These are phyloP conservation scores for Frieseomelitta varia DNA, from an alignment of 1,140 invertebrate genomes.

Conservation along the genomic window DNA sequence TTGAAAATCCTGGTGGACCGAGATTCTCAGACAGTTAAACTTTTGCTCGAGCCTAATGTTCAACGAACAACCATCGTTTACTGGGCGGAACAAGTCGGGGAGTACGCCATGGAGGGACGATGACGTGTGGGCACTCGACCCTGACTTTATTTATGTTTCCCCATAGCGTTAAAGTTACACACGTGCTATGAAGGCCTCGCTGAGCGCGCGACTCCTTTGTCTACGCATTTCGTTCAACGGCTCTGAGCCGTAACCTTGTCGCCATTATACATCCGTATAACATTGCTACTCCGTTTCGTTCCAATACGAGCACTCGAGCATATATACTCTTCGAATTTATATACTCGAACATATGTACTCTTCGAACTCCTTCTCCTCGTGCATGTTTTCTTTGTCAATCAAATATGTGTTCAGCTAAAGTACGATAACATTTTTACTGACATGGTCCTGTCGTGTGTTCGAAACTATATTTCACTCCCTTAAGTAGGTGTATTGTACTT, in stretches of 20 bases:
- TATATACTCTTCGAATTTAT: neutral
- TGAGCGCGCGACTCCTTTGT: slow-evolving; percentile 58
- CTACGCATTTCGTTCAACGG: slow-evolving; percentile 64
- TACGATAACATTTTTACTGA: neutral
- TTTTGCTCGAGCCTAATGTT: slow-evolving; percentile 12
- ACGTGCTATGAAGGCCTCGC: slow-evolving; percentile 62
- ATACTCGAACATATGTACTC: neutral
- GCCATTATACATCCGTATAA: slow-evolving; percentile 41
- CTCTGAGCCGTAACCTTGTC: slow-evolving; percentile 38
- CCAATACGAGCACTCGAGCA: neutral
- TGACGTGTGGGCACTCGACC: slow-evolving; percentile 70
- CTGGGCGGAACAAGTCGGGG: slow-evolving; percentile 6
- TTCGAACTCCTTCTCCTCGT: neutral
- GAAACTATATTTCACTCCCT: neutral
- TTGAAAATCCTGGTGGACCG: neutral
- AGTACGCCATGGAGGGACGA: slow-evolving; percentile 52
- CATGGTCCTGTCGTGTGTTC: neutral
- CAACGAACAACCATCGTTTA: slow-evolving; percentile 25
- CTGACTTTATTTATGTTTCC: slow-evolving; percentile 78
- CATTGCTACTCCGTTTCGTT: slow-evolving; percentile 13
- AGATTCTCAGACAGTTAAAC: neutral
- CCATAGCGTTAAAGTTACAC: slow-evolving; percentile 61
- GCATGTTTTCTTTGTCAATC: neutral
- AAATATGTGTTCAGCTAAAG: neutral
- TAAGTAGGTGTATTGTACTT: neutral